Evolutionary conservation across 2,113 vertebrate genomes (phyloP), one percentile per base, ranked within the genome.

Genomic region (Xyliphius kryptos): DNA sequence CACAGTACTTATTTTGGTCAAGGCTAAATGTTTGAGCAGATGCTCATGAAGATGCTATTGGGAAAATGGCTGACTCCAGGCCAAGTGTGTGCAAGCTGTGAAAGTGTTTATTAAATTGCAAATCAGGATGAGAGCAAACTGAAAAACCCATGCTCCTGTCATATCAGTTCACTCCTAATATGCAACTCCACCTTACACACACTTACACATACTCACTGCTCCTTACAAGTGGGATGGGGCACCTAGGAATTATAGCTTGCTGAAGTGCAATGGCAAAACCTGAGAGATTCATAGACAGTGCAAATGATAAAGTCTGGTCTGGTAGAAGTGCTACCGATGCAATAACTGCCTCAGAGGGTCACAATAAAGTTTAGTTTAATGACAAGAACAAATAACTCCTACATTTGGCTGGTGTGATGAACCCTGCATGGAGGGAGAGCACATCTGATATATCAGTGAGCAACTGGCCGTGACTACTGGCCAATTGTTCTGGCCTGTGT

Each of bases 371-470:
- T 95, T 92, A 90, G 90, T 93, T 97, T 97, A 93, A 97, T 92
- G 93, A 94, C 93, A 93, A 92, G 92, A 95, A 95, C 92, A 95
- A 95, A 97, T 96, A 97, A 93, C 91, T 93, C 90, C 89, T 92
- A 91, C 91, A 94, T 95, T 94, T 94, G 93, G 93, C 92, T 88
- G 85, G 79, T 83, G 88, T 85, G 54, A 89, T 91, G 91, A 95
- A 92, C 93, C 91, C 86, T 90, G 75, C 82, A 82, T 82, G 82
- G 87, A n/a, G 84, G 84, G 81, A 87, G 87, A 87, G 87, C 86
- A 87, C 88, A 77, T 92, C 90, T 88, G 92, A 91, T 90, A 92
- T 89, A 96, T 96, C 95, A 94, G 90, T 79, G 80, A 85, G 88
- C 92, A 97, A 97, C 92, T 94, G 91, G 88, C 91, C 90, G 90